Evolutionary conservation across 2,113 vertebrate genomes (phyloP), one percentile per base, ranked within the genome.

Genomic region (Cyanocitta stelleri): DNA sequence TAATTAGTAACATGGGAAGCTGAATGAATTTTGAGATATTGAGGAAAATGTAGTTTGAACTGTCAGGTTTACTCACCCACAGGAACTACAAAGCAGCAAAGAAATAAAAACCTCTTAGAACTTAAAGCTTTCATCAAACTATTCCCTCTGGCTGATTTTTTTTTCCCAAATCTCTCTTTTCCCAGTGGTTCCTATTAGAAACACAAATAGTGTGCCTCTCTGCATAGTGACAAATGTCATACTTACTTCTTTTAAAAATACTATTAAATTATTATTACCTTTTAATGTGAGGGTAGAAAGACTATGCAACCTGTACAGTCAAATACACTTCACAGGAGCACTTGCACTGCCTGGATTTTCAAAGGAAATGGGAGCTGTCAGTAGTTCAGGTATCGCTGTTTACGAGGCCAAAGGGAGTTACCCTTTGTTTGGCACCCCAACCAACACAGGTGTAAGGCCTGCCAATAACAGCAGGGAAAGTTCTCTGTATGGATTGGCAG

Each of bases 1-100:
- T 96, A 97, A 97, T 97, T 95, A 97, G 80, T 82, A 90, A 96
- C 94, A 81, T 27, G 73, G 82, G 92, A 96, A 71, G 90, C 80
- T 13, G 20, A 95, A 93, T 68, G 85, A 92, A 89, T 96, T 94
- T 95, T 95, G 90, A 97, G 86, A 61, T 88, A 94, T 56, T 92
- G 94, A 96, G 80, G 81, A 94, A 96, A 96, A 97, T 52, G 48
- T 76, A 89, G 89, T 90, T 95, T 93, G 95, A 97, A 94, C 85
- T 96, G 92, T 96, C 96, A 96, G 61, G 78, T 96, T 97, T 93
- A 94, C 82, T 94, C 9, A 16, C 93, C 90, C 95, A 95, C 44
- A 96, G 94, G 94, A 97, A 89, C 89, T 90, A 95, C 94, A 96
- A 96, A 96, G 90, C 23, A 90, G 80, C 64, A 74, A 92, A 94